Base-by-base conservation (phyloP, 2,888 invertebrate species). In the Clivina fossor region DNA sequence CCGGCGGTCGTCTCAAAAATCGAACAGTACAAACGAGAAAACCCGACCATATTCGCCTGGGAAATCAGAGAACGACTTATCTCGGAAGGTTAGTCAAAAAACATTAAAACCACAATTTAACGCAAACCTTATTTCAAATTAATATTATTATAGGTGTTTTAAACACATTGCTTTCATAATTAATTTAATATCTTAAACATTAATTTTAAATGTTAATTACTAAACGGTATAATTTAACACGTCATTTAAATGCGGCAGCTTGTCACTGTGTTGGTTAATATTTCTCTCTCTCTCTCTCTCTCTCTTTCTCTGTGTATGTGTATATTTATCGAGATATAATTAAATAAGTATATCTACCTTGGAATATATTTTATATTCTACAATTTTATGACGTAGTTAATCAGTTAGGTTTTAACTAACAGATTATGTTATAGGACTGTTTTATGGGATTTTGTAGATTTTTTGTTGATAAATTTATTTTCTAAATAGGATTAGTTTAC, bases 41-140 rank as follows among this genome's bases (percentile, higher is more conserved):
- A 97, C 75, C 96, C 97, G 2, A 97, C 97, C 58, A 96, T 97
- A 70, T 98, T 97, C 74, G 97, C 97, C 40, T 98, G 97, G 97
- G 97, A 98, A 81, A 97, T 97, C 64, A 82, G 97, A 56, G 97
- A 98, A 76, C 82, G 94, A 73, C 86, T 97, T 60, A 93, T 97
- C 69, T 90, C 92, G 61, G 96, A 97, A 88, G 94, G 95, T 95
- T 82, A 82, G 77, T 33, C 40, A 51, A n/a, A n/a, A n/a, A n/a
- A n/a, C n/a, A n/a, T n/a, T n/a, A n/a, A n/a, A n/a, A n/a, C n/a
- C n/a, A n/a, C n/a, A n/a, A n/a, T n/a, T n/a, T n/a, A n/a, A n/a
- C n/a, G n/a, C n/a, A n/a, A n/a, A n/a, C n/a, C n/a, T n/a, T n/a
- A n/a, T n/a, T n/a, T n/a, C 37, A 22, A 26, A 48, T 48, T 37